phyloP scores from a whole-genome alignment of 2,888 invertebrate genomes.

The Acrobasis repandana region DNA sequence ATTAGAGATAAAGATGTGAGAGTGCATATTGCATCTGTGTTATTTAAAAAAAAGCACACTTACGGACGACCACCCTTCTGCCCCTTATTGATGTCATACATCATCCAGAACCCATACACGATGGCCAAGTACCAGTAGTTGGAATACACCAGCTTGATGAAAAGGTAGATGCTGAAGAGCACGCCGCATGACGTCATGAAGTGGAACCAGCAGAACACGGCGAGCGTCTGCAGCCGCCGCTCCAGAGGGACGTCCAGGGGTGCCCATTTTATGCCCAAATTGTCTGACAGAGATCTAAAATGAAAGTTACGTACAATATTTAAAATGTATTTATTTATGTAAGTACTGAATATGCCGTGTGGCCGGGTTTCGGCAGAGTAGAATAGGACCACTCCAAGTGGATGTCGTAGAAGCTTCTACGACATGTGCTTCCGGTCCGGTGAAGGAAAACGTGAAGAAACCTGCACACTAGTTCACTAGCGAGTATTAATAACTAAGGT shows the following conservation, averaged over 20 bases:
- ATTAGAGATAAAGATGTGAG: too few relatives aligned
- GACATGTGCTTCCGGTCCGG: too few relatives aligned
- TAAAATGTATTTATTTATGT: too few relatives aligned
- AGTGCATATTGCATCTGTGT: too few relatives aligned
- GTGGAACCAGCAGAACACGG: constrained; percentile 16
- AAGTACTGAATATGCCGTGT: too few relatives aligned
- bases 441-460: too few relatives aligned
- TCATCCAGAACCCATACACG: constrained; percentile 15
- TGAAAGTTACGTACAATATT: background rate
- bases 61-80: constrained; percentile 22
- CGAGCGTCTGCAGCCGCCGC: constrained; percentile 23
- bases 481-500: too few relatives aligned
- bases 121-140: constrained; percentile 21
- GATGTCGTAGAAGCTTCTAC: too few relatives aligned
- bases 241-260: constrained; percentile 19
- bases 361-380: too few relatives aligned
- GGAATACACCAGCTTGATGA: constrained; percentile 20
- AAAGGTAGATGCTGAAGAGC: background rate
- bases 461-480: too few relatives aligned
- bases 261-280: constrained; percentile 20
- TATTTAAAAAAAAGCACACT: constrained; percentile 2
- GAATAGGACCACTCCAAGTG: too few relatives aligned
- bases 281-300: constrained; percentile 6
- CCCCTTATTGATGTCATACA: constrained; percentile 13
- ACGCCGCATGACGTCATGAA: constrained; percentile 11